Conservation (phyloP, 2,113 vertebrate species). For the Electrona antarctica region DNA sequence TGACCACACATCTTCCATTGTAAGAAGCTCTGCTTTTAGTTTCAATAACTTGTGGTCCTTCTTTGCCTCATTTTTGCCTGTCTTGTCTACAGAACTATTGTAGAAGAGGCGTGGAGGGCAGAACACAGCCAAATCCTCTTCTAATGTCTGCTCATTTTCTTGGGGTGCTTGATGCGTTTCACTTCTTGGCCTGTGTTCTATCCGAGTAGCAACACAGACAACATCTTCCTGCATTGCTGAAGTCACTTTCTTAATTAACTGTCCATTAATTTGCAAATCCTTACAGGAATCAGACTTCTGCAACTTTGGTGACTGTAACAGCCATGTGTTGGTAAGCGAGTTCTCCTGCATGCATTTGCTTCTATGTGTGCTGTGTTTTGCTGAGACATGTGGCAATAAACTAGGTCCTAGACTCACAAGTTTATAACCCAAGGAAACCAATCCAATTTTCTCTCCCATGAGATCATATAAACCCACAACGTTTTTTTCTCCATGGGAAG, state of each 20-base stretch:
- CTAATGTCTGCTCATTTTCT: slow-evolving; percentile 24
- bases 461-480: slow-evolving; percentile 69
- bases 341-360: slow-evolving; percentile 4
- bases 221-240: not conserved
- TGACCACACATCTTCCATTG: slow-evolving; percentile 46
- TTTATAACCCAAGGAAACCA: slow-evolving; percentile 81
- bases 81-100: slow-evolving; percentile 57
- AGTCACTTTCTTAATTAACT: not conserved
- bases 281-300: slow-evolving; percentile 20
- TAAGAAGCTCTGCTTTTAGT: slow-evolving; percentile 32
- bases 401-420: slow-evolving; percentile 76
- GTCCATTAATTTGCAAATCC: slow-evolving; percentile 21
- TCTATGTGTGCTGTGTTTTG: slow-evolving; percentile 13
- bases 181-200: slow-evolving; percentile 24
- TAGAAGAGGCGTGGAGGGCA: slow-evolving; percentile 88
- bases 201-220: slow-evolving; percentile 20
- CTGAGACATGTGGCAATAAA: slow-evolving; percentile 60
- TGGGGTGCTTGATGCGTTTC: slow-evolving; percentile 1
- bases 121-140: slow-evolving; percentile 68
- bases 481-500: slow-evolving; percentile 68
- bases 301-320: not conserved
- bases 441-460: slow-evolving; percentile 75
- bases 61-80: slow-evolving; percentile 22
- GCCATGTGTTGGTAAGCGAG: not conserved
- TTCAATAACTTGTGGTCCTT: slow-evolving; percentile 16